phyloP scores from a whole-genome alignment of 2,113 vertebrate species.

The Ptilonorhynchus violaceus region DNA sequence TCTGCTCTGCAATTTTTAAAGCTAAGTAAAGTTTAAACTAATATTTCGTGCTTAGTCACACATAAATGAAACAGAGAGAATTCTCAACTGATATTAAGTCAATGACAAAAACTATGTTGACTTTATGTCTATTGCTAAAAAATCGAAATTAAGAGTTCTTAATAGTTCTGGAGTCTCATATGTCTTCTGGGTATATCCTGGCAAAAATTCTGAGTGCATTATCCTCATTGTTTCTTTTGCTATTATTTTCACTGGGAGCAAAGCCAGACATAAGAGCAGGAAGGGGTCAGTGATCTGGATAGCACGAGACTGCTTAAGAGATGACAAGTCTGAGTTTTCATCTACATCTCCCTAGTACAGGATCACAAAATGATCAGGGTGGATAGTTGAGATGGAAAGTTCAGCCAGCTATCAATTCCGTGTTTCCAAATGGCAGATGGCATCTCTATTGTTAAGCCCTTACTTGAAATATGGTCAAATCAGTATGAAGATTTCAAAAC shows the following conservation, averaged over 20 bases:
- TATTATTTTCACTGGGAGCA: neutral
- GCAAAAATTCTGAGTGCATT: neutral
- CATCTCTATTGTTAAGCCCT: neutral
- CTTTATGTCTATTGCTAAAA: neutral
- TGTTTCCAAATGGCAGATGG: neutral
- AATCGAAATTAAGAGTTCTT: neutral
- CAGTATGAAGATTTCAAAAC: neutral
- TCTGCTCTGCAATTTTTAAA: neutral
- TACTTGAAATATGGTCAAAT: neutral
- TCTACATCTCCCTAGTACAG: neutral
- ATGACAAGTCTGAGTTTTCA: neutral
- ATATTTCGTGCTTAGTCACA: neutral
- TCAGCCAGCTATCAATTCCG: neutral
- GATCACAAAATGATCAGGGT: neutral
- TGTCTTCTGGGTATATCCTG: neutral
- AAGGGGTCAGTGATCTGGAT: neutral
- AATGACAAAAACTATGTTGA: neutral
- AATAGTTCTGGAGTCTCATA: neutral
- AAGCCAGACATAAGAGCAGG: neutral
- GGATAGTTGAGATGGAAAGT: neutral
- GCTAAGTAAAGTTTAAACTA: neutral
- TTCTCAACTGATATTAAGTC: neutral
- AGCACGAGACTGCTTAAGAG: neutral
- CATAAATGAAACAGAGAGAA: neutral
- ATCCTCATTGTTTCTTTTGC: neutral